Percentiles rank a stretch among this genome's conserved stretches.
Evolutionary conservation across 1,140 invertebrate species (phyloP).

Genomic region (Zaprionus africanus): DNA sequence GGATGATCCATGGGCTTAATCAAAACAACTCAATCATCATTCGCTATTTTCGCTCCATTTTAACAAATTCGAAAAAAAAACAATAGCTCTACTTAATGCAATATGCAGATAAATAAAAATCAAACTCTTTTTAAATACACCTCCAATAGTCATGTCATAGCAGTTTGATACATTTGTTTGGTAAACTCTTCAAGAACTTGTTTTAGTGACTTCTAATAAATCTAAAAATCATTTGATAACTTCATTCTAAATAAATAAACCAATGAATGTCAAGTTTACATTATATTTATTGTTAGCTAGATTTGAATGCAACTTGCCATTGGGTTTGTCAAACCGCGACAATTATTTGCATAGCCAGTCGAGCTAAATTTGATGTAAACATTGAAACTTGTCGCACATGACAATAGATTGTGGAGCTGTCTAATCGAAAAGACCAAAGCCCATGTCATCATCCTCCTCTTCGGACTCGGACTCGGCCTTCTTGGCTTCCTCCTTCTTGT

Average conservation of each 20-base stretch:
- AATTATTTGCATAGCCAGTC: constrained; percentile 69
- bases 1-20: no score
- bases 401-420: constrained; percentile 58
- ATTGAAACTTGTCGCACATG: constrained; percentile 36
- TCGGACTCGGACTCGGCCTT: constrained; percentile 92
- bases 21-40: no score
- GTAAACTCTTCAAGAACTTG: no score
- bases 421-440: constrained; percentile 97
- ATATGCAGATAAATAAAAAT: no score
- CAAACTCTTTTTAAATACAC: no score
- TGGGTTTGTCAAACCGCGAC: constrained; percentile 83
- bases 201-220: neutral
- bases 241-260: neutral
- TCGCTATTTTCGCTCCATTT: no score
- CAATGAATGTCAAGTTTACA: constrained; percentile 47
- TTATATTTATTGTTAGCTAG: constrained; percentile 40
- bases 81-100: no score
- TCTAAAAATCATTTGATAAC: neutral
- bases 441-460: constrained; percentile 98
- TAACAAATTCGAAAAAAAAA: no score
- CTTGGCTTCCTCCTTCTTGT: constrained; percentile 90
- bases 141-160: no score
- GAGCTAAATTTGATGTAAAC: constrained; percentile 45
- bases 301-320: constrained; percentile 72
- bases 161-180: no score